These are phyloP conservation scores for Ictidomys tridecemlineatus DNA, from an alignment of 2,113 vertebrate species.

Conservation along the genomic window DNA sequence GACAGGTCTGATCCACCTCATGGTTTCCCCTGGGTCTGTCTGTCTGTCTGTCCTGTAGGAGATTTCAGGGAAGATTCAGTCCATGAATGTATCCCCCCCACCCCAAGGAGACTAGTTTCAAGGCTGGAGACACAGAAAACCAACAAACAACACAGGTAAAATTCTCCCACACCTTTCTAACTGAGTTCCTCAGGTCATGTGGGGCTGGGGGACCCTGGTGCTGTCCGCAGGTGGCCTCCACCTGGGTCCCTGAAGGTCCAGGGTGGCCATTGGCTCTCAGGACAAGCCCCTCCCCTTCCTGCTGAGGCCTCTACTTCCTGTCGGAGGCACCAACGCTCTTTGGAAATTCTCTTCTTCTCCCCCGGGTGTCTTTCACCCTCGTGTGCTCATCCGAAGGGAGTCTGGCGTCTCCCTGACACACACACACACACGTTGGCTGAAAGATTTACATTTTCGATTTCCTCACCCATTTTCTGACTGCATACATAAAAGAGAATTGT, in stretches of 20 bases:
- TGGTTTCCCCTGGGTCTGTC: not conserved
- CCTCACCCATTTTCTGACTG: conserved; percentile 86
- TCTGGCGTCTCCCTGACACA: conserved; percentile 78
- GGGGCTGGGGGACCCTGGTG: rapidly evolving
- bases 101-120: not conserved
- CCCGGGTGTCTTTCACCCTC: not conserved
- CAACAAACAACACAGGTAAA: not conserved
- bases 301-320: not conserved
- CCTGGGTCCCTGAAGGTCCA: rapidly evolving
- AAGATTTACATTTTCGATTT: conserved; percentile 90
- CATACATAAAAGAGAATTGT: conserved; percentile 90
- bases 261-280: not conserved
- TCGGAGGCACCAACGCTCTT: not conserved
- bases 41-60: not conserved
- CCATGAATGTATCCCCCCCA: not conserved
- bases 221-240: not conserved
- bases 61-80: not conserved
- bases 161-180: not conserved
- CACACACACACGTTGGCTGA: conserved; percentile 85
- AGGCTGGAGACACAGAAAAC: not conserved
- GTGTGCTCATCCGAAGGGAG: not conserved
- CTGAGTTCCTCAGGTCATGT: rapidly evolving
- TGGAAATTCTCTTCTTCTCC: not conserved
- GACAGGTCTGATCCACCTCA: not conserved
- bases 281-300: not conserved